These are phyloP conservation scores for Phocoena sinus DNA, from an alignment of 2,113 vertebrate species.

Conservation along the genomic window DNA sequence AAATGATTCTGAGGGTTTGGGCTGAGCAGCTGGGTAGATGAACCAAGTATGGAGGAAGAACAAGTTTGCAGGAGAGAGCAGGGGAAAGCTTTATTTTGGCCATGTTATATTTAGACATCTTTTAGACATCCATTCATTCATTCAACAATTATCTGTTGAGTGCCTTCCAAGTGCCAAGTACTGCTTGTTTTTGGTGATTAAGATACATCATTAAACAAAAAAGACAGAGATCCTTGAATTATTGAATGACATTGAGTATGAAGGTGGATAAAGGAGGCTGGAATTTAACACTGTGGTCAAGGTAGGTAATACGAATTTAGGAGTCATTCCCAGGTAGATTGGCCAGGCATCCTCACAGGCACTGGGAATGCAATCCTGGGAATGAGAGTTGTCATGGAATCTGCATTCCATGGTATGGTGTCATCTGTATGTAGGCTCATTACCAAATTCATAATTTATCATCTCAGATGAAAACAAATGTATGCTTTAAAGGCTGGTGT, in stretches of 20 bases:
- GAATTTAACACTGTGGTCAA: not conserved
- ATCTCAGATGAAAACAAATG: not conserved
- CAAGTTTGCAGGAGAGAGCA: fast-evolving
- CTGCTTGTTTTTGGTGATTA: not conserved
- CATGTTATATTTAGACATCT: not conserved
- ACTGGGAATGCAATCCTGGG: not conserved
- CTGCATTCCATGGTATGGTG: not conserved
- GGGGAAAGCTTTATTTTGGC: not conserved
- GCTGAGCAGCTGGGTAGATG: not conserved
- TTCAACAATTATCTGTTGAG: not conserved
- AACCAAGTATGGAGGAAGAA: not conserved
- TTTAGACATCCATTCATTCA: not conserved
- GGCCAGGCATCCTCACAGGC: not conserved
- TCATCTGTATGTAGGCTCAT: not conserved
- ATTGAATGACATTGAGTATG: not conserved
- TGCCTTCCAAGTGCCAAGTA: not conserved
- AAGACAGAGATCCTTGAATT: not conserved
- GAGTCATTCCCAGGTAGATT: not conserved
- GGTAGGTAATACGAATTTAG: not conserved
- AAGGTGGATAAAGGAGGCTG: not conserved
- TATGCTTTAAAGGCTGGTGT: not conserved
- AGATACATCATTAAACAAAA: not conserved
- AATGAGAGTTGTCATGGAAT: not conserved
- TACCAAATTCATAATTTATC: not conserved
- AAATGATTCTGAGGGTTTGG: not conserved